Evolutionary conservation across 23 tunicate genomes (phyloP), one percentile per base, ranked within the genome.

Genomic region (Oikopleura dioica): DNA sequence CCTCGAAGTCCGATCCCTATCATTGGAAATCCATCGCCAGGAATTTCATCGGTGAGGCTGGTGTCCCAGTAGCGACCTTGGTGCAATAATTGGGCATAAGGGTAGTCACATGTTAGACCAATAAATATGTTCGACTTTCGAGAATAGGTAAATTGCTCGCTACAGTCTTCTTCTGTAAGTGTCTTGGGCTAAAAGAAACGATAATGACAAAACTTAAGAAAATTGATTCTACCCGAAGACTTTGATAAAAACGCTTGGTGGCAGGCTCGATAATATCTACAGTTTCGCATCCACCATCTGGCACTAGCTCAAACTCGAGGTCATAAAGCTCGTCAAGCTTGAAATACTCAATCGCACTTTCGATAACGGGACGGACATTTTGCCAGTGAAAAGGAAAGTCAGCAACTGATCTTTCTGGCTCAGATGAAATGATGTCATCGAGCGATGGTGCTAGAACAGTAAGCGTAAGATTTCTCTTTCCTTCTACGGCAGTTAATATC

Each of bases 21-120:
- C 72, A 63, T 63, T 28, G 72, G 72, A 63, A 63, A 63, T 63
- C 72, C 72, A 2, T 24, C 26, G 4, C 33, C 72, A n/a, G n/a
- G n/a, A n/a, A n/a, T n/a, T 63, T 44, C 55, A 44, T 9, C 55
- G 21, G 21, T n/a, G n/a, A n/a, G n/a, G n/a, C n/a, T n/a, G n/a
- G n/a, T n/a, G n/a, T n/a, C n/a, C n/a, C n/a, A n/a, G n/a, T n/a
- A n/a, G n/a, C n/a, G n/a, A n/a, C n/a, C n/a, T n/a, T n/a, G n/a
- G n/a, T n/a, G n/a, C n/a, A n/a, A n/a, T n/a, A n/a, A n/a, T 21
- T 44, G 55, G 9, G 21, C 9, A 44, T 44, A 44, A 44, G 55
- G 16, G 55, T 44, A 44, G 21, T 44, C 55, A 44, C 55, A 44
- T 9, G 16, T 44, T 9, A 44, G 55, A 9, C 55, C 55, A 44